Base-by-base conservation (phyloP, 1,140 invertebrate genomes). In the Hyles vespertilio region DNA sequence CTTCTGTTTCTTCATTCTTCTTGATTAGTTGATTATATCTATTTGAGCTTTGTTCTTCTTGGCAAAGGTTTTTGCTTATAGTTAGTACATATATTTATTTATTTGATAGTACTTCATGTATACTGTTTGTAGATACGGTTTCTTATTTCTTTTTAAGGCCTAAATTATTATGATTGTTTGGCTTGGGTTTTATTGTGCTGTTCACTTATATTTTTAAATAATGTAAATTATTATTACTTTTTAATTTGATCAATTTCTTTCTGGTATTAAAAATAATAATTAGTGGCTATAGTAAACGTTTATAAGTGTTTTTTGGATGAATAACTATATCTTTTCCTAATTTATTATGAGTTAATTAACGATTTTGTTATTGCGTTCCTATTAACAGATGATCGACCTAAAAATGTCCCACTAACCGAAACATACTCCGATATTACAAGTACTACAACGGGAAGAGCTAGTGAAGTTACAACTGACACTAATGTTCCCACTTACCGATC, bases 321-420 rank as follows among this genome's bases (percentile, higher is more conserved):
- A 54, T 33, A 12, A 7, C 5, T 51, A 10, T 33, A 51, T 12
- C 3, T 51, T 51, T 51, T 51, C 32, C 6, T 12, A 40, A 40
- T 46, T 40, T 46, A 10, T 2, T 40, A 40, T 8, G 46, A 56
- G 52, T 61, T 65, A 61, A 73, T 72, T 74, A 81, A 79, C 65
- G 40, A 63, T 67, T 61, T 69, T 67, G 53, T 74, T 79, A 64
- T 84, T 84, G 58, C 71, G 74, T 84, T 87, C 81, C 74, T 67
- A 87, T 89, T 88, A 89, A 87, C 86, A 89, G 86, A 89, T 89
- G 81, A 78, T 72, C 74, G 71, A 71, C 73, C 82, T 80, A 80
- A 81, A 83, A 77, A 77, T 84, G 61, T 81, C 77, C 72, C 81
- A 89, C 80, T 89, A 87, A 87, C 83, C 56, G 84, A 87, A 77